phyloP scores from a whole-genome alignment of 2,888 invertebrate species.

The Catonia carolina region DNA sequence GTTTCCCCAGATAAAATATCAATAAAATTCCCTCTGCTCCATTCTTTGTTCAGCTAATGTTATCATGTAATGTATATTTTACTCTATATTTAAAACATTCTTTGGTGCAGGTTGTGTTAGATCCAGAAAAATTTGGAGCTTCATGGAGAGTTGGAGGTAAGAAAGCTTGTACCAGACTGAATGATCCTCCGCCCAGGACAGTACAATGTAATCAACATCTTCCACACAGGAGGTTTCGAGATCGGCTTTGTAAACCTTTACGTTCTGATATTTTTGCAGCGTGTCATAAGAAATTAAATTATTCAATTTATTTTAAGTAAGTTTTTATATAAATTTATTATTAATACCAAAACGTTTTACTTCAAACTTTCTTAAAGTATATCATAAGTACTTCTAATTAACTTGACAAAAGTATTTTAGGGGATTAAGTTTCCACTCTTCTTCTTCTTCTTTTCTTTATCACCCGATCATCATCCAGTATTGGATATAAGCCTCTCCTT shows the following conservation, averaged over 20 bases:
- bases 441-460: too few relatives aligned
- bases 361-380: neutral
- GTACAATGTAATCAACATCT: conserved; percentile 23
- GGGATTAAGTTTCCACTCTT: too few relatives aligned
- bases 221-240: conserved; percentile 28
- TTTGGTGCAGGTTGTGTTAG: conserved; percentile 48
- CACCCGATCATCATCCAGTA: too few relatives aligned
- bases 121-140: conserved; percentile 66
- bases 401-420: too few relatives aligned
- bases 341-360: too few relatives aligned
- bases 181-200: conserved; percentile 23
- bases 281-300: conserved; percentile 73
- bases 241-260: conserved; percentile 48
- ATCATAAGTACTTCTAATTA: neutral
- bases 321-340: conserved; percentile 25
- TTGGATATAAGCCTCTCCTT: too few relatives aligned
- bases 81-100: too few relatives aligned
- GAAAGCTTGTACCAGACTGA: conserved; percentile 55
- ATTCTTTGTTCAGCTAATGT: too few relatives aligned
- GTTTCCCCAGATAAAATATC: too few relatives aligned
- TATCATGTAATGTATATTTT: too few relatives aligned
- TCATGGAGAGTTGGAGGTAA: conserved; percentile 88
- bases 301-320: conserved; percentile 70
- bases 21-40: too few relatives aligned
- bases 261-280: conserved; percentile 57